Conservation (phyloP, 2,113 vertebrate genomes). For the Phylloscopus trochiloides region DNA sequence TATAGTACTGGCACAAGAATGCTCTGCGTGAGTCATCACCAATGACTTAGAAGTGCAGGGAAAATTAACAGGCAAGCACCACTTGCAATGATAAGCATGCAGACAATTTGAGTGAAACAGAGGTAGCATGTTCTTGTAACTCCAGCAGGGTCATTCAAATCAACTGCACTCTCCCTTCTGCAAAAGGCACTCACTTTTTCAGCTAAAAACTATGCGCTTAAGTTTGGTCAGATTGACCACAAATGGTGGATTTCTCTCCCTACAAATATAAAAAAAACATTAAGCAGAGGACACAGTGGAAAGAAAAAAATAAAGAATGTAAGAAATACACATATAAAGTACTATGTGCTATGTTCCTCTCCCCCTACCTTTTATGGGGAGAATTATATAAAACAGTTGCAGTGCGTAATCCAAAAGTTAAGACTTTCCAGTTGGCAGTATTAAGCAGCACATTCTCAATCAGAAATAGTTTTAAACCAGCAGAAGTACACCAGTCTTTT, state of each 20-base stretch:
- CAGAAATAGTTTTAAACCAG: constrained; percentile 36
- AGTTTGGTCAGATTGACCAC: constrained; percentile 21
- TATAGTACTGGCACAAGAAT: constrained; percentile 61
- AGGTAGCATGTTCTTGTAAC: constrained; percentile 76
- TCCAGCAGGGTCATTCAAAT: constrained; percentile 66
- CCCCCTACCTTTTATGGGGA: not conserved
- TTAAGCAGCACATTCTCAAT: constrained; percentile 68
- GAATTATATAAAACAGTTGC: constrained; percentile 55
- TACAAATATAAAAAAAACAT: constrained; percentile 69
- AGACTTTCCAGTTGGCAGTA: constrained; percentile 60
- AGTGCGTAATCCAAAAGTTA: constrained; percentile 45
- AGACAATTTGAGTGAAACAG: constrained; percentile 74
- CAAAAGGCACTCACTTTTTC: constrained; percentile 80
- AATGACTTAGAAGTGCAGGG: constrained; percentile 45
- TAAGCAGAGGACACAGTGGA: constrained; percentile 43
- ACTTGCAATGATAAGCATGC: constrained; percentile 72
- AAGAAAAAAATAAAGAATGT: not conserved
- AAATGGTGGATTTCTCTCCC: constrained; percentile 42
- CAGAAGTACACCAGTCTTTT: constrained; percentile 48
- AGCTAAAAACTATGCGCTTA: constrained; percentile 68
- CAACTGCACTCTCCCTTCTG: constrained; percentile 71
- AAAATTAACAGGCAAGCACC: constrained; percentile 67
- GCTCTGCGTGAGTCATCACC: constrained; percentile 36
- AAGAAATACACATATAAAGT: constrained; percentile 49
- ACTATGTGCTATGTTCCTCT: constrained; percentile 32